phyloP scores from a whole-genome alignment of 1,140 invertebrate species.

The Musca vetustissima region DNA sequence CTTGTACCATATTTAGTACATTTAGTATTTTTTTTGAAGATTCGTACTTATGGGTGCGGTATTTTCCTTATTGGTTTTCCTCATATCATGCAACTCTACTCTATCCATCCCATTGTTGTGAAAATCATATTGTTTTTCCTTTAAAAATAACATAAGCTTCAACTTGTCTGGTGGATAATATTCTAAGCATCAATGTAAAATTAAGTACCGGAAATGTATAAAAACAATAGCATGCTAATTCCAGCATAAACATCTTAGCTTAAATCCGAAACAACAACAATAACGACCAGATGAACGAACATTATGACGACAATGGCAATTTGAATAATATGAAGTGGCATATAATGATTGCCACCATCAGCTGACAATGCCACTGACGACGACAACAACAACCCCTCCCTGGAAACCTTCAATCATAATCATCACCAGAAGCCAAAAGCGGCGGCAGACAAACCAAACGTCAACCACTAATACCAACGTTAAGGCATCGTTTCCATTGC shows the following conservation, averaged over 20 bases:
- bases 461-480: neutral
- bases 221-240: slow-evolving; percentile 13
- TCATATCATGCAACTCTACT: too few relatives aligned
- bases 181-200: neutral
- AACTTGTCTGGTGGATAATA: too few relatives aligned
- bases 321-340: slow-evolving; percentile 23
- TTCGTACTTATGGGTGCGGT: too few relatives aligned
- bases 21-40: too few relatives aligned
- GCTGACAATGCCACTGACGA: neutral
- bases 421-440: neutral
- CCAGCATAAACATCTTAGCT: neutral
- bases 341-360: slow-evolving; percentile 6
- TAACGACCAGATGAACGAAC: neutral
- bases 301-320: slow-evolving; percentile 5
- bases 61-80: too few relatives aligned
- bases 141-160: too few relatives aligned
- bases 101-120: too few relatives aligned
- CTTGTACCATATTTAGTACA: too few relatives aligned
- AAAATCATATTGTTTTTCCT: too few relatives aligned
- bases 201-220: slow-evolving; percentile 18
- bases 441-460: too few relatives aligned
- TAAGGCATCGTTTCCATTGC: neutral
- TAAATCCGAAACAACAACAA: slow-evolving; percentile 1
- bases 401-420: neutral
- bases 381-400: neutral